Base-by-base conservation (phyloP, 2,888 invertebrate genomes). In the Cosmorhoe ocellata region DNA sequence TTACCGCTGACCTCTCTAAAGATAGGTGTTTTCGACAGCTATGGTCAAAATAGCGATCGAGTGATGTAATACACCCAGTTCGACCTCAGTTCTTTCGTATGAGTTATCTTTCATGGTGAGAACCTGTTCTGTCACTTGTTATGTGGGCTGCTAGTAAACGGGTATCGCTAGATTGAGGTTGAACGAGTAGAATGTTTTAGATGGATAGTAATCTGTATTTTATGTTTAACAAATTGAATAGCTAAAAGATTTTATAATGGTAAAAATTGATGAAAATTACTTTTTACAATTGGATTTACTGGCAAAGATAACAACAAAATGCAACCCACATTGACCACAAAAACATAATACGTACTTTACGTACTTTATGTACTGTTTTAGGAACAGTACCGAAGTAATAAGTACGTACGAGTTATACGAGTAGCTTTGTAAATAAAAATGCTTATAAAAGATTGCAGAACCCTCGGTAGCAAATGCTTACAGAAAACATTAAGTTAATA, bases 11-110 rank as follows among this genome's bases (percentile, higher is more conserved):
- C 22, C 28, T 43, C 33, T 9, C 22, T 8, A 4, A 9, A 22
- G 6, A 38, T 40, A 40, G 26, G 13, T 40, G 27, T 45, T 59
- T 56, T 53, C 42, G 53, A 59, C 55, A 63, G 45, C 51, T 59
- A 66, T 64, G 60, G 64, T 58, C 65, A 61, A 66, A 64, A 67
- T 74, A 67, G 53, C 61, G 59, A 56, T 66, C 47, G 59, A 63
- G 57, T 81, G 81, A 80, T 73, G 81, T 80, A 79, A 81, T 72
- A 49, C 62, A 52, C 57, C 67, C 67, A 58, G 64, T 59, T 59
- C 69, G 81, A 81, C 78, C 79, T 82, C 78, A 64, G 61, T 55
- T 57, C 56, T 56, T 64, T 55, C 55, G 67, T 69, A 58, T 67
- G 64, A 69, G 73, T 76, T 77, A 79, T 80, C 71, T 74, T 52